Base-by-base conservation (phyloP, 2,797 vertebrate species). In the Loriculus beryllinus region DNA sequence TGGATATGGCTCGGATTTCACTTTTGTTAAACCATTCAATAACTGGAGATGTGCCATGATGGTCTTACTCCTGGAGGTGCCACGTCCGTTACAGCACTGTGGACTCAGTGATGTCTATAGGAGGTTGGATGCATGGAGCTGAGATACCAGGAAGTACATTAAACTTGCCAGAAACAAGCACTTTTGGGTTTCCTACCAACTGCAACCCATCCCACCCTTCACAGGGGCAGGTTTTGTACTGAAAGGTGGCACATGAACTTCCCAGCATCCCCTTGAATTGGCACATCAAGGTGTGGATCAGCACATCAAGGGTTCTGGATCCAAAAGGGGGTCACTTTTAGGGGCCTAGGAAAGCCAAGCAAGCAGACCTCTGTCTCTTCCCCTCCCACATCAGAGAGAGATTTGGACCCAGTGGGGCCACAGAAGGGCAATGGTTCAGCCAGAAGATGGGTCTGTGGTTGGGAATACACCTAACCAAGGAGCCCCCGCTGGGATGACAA, bases 61-160 rank as follows among this genome's bases (percentile, higher is more conserved):
- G 22, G 29, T 63, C 29, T 31, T 25, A 26, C 26, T 47, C 37
- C 45, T 11, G 68, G 60, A 13, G 43, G 10, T 15, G 59, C 16
- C 77, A 64, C 40, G 26, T 14, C 43, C 0, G 0, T 1, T 2
- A 5, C 33, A 33, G 22, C 54, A 2, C 0, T 0, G 11, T 1
- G 60, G 26, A 29, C 19, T 40, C 7, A 0, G 12, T 14, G 64
- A 4, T 29, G 47, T 10, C 86, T 26, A 9, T 10, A 64, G 48
- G 23, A 42, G 29, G n/a, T 5, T 7, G 28, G 56, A 47, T 1
- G 6, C 4, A 0, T 2, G 45, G 23, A 39, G 11, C 12, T 2
- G 22, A n/a, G 37, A 23, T 22, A 60, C 14, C 5, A 3, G 14
- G 49, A 31, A 21, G 14, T 0, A 7, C 37, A 6, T 2, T 37